These are phyloP conservation scores for Drosophila setifemur DNA, from an alignment of 1,140 invertebrate species.

Conservation along the genomic window DNA sequence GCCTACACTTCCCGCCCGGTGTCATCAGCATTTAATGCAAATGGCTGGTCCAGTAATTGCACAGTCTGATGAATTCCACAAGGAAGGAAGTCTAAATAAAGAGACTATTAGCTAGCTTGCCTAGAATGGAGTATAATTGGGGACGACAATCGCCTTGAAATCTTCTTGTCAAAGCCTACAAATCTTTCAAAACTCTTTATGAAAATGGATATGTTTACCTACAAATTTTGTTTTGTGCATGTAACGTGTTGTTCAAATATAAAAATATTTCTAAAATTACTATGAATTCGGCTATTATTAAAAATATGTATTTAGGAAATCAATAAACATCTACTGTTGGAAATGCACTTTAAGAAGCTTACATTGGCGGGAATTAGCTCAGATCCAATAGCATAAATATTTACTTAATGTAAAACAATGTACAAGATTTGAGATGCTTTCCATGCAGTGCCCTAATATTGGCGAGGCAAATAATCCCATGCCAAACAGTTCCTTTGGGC, in stretches of 20 bases:
- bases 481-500: background rate
- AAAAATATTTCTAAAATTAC: no score
- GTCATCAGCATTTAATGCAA: slow-evolving; percentile 55
- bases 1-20: background rate
- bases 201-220: no score
- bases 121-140: no score
- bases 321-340: slow-evolving; percentile 3
- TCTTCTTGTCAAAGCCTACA: no score
- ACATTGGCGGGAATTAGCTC: slow-evolving; percentile 23
- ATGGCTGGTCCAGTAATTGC: slow-evolving; percentile 45
- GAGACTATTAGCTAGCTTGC: no score
- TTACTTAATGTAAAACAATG: slow-evolving; percentile 9
- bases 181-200: no score
- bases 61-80: slow-evolving; percentile 8
- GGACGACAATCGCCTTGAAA: no score
- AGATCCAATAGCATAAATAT: slow-evolving; percentile 16
- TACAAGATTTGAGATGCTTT: background rate
- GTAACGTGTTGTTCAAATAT: no score
- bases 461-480: background rate
- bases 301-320: slow-evolving; percentile 22
- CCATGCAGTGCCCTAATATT: background rate
- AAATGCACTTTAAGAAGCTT: no score
- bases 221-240: no score
- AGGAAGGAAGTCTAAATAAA: no score
- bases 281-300: no score